These are phyloP conservation scores for Okamejei kenojei DNA, from an alignment of 2,797 vertebrate genomes.

Conservation along the genomic window DNA sequence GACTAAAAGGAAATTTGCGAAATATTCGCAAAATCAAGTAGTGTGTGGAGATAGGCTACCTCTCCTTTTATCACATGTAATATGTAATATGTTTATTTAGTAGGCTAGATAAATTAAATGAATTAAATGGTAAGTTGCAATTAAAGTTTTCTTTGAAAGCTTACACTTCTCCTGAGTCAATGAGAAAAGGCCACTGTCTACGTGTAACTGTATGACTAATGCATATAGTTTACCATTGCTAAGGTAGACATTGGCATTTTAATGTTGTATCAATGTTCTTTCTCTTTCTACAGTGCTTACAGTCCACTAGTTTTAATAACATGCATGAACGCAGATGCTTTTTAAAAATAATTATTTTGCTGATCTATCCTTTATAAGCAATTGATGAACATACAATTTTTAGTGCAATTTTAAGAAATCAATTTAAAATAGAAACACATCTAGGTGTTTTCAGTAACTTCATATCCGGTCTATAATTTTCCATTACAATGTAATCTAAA, in stretches of 20 bases:
- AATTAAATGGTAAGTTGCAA: background rate
- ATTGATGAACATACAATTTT: constrained; percentile 77
- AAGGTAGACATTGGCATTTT: constrained; percentile 48
- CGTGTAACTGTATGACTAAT: background rate
- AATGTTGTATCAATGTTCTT: constrained; percentile 69
- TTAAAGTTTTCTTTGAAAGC: background rate
- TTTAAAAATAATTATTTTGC: constrained; percentile 65
- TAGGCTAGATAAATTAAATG: background rate
- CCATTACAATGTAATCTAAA: constrained; percentile 69
- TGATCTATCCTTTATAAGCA: constrained; percentile 68
- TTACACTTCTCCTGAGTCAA: background rate
- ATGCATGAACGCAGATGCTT: constrained; percentile 76
- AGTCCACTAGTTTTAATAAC: constrained; percentile 82
- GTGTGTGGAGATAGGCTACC: background rate
- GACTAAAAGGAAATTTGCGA: background rate
- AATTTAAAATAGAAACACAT: constrained; percentile 72
- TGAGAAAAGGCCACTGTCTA: background rate
- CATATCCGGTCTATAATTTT: constrained; percentile 67
- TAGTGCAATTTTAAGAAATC: constrained; percentile 75
- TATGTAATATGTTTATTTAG: background rate
- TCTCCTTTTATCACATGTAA: background rate
- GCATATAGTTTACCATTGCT: background rate
- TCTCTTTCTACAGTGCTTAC: constrained; percentile 71
- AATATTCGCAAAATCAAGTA: background rate
- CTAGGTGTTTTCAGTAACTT: constrained; percentile 66